Conservation (phyloP, 2,888 invertebrate species). For the Cryptocheilus praepositus region DNA sequence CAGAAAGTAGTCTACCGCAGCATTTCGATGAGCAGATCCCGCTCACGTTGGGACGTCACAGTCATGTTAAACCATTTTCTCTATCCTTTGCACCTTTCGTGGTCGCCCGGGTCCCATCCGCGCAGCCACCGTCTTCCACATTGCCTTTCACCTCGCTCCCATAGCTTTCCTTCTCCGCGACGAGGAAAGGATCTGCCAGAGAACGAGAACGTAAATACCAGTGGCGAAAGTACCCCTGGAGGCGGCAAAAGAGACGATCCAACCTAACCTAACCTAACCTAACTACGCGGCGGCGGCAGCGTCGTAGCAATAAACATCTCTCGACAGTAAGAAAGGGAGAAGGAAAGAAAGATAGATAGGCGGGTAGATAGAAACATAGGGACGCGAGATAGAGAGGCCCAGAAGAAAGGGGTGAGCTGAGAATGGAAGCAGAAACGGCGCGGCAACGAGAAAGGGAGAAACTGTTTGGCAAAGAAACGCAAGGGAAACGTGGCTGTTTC, state of each 20-base stretch:
- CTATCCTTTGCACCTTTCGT: constrained; percentile 7
- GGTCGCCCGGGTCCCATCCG: constrained; percentile 5
- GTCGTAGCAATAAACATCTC: constrained; percentile 57
- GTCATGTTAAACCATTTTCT: constrained; percentile 16
- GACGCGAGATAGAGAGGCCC: neutral
- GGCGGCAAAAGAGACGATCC: constrained; percentile 49
- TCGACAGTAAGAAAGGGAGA: constrained; percentile 19
- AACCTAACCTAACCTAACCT: constrained; percentile 23
- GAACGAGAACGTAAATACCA: constrained; percentile 37
- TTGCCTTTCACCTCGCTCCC: neutral
- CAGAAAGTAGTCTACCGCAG: constrained; percentile 21
- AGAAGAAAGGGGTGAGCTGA: neutral
- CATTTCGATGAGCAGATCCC: constrained; percentile 33
- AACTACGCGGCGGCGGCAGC: constrained; percentile 35
- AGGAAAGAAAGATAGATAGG: neutral
- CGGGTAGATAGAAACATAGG: neutral
- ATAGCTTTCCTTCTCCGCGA: constrained; percentile 3
- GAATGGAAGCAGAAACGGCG: neutral
- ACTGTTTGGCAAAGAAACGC: constrained; percentile 7
- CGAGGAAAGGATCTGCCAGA: constrained; percentile 6
- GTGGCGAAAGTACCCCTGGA: constrained; percentile 29
- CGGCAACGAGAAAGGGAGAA: neutral
- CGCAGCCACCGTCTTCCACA: constrained; percentile 3
- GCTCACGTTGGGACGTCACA: constrained; percentile 27
- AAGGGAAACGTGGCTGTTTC: constrained; percentile 40